Percentiles rank a stretch among this genome's conserved stretches.
Conservation (phyloP, 2,113 vertebrate species). For the Chlorocebus sabaeus region DNA sequence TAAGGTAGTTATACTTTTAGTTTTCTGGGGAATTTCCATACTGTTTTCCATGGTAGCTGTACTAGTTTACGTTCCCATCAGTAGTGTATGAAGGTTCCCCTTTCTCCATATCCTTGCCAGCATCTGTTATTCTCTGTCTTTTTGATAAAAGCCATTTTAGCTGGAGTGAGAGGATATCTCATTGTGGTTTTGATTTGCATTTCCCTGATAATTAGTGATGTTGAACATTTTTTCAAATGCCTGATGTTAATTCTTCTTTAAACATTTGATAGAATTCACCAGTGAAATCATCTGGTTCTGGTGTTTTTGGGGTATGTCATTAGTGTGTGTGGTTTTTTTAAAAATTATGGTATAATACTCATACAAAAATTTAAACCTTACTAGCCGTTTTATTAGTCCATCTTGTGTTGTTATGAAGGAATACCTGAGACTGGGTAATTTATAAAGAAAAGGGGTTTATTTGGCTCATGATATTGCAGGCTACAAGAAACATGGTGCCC, state of each 20-base stretch:
- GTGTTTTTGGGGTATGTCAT: background rate
- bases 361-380: background rate
- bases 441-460: no score
- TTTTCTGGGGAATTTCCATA: background rate
- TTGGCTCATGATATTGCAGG: no score
- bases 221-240: background rate
- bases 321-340: background rate
- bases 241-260: conserved; percentile 11
- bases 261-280: background rate
- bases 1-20: background rate
- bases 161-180: background rate
- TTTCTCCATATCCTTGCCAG: background rate
- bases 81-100: background rate
- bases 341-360: background rate
- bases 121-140: background rate
- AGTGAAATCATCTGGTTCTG: background rate
- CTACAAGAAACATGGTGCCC: no score
- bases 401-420: no score
- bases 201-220: background rate
- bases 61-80: background rate
- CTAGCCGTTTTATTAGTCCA: background rate
- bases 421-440: no score
- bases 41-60: background rate
- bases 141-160: background rate
- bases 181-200: background rate